Conservation (phyloP, 2,113 vertebrate species). For the Rhineura floridana region DNA sequence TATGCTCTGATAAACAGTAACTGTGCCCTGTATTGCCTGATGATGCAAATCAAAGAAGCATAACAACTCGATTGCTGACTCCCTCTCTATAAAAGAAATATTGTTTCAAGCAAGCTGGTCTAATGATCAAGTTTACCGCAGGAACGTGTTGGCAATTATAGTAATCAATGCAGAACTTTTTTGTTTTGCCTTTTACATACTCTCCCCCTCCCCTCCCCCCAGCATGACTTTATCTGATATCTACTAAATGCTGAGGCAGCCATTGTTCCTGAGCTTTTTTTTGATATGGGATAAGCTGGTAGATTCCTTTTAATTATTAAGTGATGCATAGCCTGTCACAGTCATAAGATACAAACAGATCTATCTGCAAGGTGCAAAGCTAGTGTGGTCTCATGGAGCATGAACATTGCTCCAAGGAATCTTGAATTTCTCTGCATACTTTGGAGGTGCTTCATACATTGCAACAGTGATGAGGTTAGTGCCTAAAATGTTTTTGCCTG, state of each 20-base stretch:
- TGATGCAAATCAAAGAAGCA: slow-evolving; percentile 59
- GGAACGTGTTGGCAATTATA: slow-evolving; percentile 61
- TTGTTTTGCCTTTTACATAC: not conserved
- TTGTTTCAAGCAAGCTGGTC: slow-evolving; percentile 62
- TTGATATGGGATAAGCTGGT: slow-evolving; percentile 4
- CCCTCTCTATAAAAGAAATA: slow-evolving; percentile 69
- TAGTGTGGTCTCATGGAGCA: not conserved
- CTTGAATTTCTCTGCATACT: not conserved
- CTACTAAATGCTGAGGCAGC: slow-evolving; percentile 42
- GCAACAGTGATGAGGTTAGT: not conserved
- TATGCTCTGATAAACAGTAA: slow-evolving; percentile 54
- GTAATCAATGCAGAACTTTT: slow-evolving; percentile 14
- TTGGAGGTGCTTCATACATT: not conserved
- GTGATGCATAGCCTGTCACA: not conserved
- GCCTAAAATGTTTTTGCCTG: not conserved
- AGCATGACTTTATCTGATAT: slow-evolving; percentile 53
- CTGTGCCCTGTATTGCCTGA: slow-evolving; percentile 32
- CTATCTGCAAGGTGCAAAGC: not conserved
- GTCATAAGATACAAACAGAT: not conserved
- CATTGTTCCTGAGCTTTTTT: slow-evolving; percentile 3
- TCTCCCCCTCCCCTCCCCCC: not conserved
- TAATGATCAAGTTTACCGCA: slow-evolving; percentile 62
- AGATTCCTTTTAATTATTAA: slow-evolving; percentile 30
- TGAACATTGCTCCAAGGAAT: not conserved
- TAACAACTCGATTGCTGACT: slow-evolving; percentile 62